Percentiles rank a stretch among this genome's conserved stretches.
phyloP scores from a whole-genome alignment of 64 coral and sea anemone genomes.

The Anthopleura sola region DNA sequence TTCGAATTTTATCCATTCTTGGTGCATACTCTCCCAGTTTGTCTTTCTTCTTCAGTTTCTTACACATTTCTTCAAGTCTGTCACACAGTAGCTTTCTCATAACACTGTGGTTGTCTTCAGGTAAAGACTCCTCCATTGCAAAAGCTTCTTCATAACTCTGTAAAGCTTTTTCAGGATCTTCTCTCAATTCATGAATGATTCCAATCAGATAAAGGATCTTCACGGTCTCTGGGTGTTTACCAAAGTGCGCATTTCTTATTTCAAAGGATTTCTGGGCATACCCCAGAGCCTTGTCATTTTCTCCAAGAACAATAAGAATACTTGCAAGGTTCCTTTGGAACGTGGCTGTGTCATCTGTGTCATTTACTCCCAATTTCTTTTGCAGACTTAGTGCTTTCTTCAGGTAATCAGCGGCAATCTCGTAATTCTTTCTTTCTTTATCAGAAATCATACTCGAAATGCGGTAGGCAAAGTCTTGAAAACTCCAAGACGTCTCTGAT shows the following conservation, averaged over 20 bases:
- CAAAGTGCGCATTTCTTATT: conserved; percentile 14
- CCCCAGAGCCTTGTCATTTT: conserved; percentile 29
- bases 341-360: conserved; percentile 40
- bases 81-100: neutral
- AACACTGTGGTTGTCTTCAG: conserved; percentile 31
- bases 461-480: no score
- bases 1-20: neutral
- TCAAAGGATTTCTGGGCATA: conserved; percentile 15
- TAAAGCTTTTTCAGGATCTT: neutral
- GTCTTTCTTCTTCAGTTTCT: neutral
- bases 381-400: no score
- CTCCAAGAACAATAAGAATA: conserved; percentile 15
- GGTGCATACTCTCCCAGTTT: neutral
- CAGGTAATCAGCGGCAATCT: no score
- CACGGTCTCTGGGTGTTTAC: conserved; percentile 38
- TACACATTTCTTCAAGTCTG: neutral
- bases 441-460: no score
- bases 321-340: conserved; percentile 56
- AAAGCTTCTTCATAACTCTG: conserved; percentile 36
- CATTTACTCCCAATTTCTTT: conserved; percentile 34
- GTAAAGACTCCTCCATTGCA: conserved; percentile 22
- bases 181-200: conserved; percentile 39
- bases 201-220: conserved; percentile 47
- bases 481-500: no score
- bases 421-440: no score